Conservation (phyloP, 2,113 vertebrate genomes). For the Nothoprocta perdicaria region DNA sequence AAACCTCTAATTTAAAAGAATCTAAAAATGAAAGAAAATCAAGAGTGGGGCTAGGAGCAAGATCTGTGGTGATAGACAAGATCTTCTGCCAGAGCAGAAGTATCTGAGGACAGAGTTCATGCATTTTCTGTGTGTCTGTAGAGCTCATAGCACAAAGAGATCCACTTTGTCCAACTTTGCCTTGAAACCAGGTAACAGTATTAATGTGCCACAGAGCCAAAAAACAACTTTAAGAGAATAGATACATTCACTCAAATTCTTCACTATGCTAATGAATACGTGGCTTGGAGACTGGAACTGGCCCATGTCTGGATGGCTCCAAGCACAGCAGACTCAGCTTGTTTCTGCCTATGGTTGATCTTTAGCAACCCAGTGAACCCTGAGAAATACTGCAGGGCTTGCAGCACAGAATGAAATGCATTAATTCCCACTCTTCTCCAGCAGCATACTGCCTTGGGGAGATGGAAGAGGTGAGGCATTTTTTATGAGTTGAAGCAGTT, state of each 20-base stretch:
- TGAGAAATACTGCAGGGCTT: conserved; percentile 66
- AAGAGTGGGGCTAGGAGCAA: background rate
- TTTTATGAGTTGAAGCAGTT: background rate
- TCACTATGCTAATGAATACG: conserved; percentile 32
- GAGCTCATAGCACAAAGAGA: background rate
- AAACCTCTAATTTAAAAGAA: background rate
- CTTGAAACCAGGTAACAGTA: conserved; percentile 35
- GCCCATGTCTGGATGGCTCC: conserved; percentile 48
- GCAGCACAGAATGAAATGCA: conserved; percentile 7
- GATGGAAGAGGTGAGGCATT: background rate
- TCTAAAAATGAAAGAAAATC: background rate
- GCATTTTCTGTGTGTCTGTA: conserved; percentile 7
- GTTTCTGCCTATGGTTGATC: conserved; percentile 65
- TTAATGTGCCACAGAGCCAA: background rate
- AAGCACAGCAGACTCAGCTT: conserved; percentile 56
- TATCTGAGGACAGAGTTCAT: background rate
- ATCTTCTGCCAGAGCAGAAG: conserved; percentile 25
- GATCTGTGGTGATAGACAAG: background rate
- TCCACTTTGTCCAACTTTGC: background rate
- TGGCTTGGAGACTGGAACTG: conserved; percentile 54
- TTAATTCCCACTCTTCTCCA: conserved; percentile 50
- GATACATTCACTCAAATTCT: conserved; percentile 48
- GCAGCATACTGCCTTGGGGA: background rate
- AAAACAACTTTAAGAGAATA: conserved; percentile 31
- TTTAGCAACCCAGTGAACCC: conserved; percentile 64